Percentiles rank a stretch among this genome's conserved stretches.
Conservation (phyloP, 2,797 vertebrate species). For the Alauda arvensis region DNA sequence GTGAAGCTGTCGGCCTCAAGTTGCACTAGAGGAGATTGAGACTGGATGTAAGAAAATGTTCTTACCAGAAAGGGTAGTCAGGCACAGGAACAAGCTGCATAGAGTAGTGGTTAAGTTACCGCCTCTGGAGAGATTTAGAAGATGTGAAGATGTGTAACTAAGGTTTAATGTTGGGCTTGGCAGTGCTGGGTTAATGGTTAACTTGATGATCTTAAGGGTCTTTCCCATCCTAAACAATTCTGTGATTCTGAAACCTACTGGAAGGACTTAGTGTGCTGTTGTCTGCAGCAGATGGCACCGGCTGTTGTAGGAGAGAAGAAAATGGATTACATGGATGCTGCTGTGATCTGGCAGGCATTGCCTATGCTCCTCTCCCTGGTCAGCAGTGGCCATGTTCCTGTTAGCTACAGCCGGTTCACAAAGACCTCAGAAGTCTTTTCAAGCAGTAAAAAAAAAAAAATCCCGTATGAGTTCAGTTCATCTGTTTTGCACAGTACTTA, state of each 20-base stretch:
- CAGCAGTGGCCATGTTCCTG: not conserved
- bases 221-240: not conserved
- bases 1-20: accelerated
- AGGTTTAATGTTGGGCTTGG: not conserved
- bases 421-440: not conserved
- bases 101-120: not conserved
- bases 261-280: not conserved
- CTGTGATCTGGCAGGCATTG: constrained; percentile 21
- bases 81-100: not conserved
- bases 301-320: not conserved
- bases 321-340: constrained; percentile 38
- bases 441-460: not conserved
- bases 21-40: not conserved
- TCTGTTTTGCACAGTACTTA: constrained; percentile 68
- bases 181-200: not conserved
- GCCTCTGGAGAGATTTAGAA: not conserved
- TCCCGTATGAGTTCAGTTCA: not conserved
- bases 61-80: not conserved
- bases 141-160: not conserved
- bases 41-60: not conserved
- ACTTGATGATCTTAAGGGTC: not conserved
- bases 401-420: not conserved
- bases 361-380: not conserved
- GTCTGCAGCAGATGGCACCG: not conserved
- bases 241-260: not conserved